Evolutionary conservation across 1,140 invertebrate genomes (phyloP).

Genomic region (Drosophila sechellia): DNA sequence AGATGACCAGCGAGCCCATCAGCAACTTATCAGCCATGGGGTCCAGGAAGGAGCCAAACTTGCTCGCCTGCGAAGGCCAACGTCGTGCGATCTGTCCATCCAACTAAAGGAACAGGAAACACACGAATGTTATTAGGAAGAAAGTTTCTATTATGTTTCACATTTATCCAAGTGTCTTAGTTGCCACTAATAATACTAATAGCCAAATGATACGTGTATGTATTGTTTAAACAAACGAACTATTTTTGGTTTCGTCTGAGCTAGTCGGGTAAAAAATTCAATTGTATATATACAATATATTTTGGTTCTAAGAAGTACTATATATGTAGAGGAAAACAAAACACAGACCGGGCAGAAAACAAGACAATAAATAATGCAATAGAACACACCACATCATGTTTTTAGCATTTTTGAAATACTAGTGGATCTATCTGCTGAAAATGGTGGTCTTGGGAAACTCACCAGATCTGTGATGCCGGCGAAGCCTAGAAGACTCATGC

Average conservation of each 20-base stretch:
- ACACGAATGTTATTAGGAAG: background rate
- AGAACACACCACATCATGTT: too few relatives aligned
- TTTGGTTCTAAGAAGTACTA: background rate
- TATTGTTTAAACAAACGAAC: background rate
- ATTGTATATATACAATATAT: background rate
- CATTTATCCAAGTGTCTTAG: too few relatives aligned
- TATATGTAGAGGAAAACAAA: background rate
- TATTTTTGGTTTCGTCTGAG: background rate
- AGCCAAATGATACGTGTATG: too few relatives aligned
- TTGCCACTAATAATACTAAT: too few relatives aligned
- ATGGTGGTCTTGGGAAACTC: slow-evolving; percentile 66
- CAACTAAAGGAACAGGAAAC: slow-evolving; percentile 86
- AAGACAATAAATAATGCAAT: background rate
- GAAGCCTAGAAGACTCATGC: slow-evolving; percentile 90
- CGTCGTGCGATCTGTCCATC: slow-evolving; percentile 98
- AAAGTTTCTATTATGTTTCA: too few relatives aligned
- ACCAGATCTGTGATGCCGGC: slow-evolving; percentile 95
- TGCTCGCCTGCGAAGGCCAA: slow-evolving; percentile 95
- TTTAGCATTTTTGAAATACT: too few relatives aligned
- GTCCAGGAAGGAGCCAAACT: slow-evolving; percentile 97
- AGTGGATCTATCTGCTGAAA: background rate
- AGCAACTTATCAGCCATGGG: slow-evolving; percentile 99
- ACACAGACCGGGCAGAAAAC: background rate
- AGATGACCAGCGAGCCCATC: slow-evolving; percentile 94
- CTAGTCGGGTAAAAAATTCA: background rate